phyloP scores from a whole-genome alignment of 2,797 vertebrate species.

The Crossoptilon crossoptilon region DNA sequence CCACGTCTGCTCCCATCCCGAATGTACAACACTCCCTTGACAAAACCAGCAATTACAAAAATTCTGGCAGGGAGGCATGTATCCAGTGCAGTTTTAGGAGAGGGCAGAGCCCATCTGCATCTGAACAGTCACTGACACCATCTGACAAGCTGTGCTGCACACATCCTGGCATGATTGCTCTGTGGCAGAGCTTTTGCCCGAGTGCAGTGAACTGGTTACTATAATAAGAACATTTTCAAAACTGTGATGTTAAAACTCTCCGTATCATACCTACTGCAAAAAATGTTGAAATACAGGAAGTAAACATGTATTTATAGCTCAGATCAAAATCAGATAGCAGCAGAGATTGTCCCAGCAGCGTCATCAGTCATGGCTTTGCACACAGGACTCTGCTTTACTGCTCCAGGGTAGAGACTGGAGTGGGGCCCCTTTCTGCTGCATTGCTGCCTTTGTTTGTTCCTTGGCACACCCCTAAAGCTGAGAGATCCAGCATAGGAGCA shows the following conservation, averaged over 20 bases:
- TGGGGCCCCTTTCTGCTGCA: neutral
- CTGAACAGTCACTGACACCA: rapidly evolving
- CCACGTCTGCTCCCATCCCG: neutral
- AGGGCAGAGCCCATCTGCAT: neutral
- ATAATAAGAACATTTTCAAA: neutral
- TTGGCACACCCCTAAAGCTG: neutral
- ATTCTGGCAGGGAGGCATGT: neutral
- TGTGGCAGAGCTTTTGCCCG: neutral
- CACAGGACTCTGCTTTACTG: rapidly evolving
- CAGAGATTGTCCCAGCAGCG: neutral
- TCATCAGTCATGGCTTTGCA: neutral
- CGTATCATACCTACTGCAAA: neutral
- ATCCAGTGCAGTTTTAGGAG: neutral
- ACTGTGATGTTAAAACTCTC: neutral
- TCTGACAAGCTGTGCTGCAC: neutral
- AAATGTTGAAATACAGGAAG: neutral
- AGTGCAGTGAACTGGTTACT: neutral
- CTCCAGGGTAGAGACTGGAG: neutral
- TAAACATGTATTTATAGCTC: neutral
- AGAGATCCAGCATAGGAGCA: neutral
- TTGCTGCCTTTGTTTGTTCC: neutral
- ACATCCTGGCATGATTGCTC: neutral
- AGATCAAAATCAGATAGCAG: neutral
- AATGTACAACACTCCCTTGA: neutral
- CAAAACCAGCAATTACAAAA: neutral